Conservation (phyloP, 1,140 invertebrate genomes). For the Leptopilina clavipes region DNA sequence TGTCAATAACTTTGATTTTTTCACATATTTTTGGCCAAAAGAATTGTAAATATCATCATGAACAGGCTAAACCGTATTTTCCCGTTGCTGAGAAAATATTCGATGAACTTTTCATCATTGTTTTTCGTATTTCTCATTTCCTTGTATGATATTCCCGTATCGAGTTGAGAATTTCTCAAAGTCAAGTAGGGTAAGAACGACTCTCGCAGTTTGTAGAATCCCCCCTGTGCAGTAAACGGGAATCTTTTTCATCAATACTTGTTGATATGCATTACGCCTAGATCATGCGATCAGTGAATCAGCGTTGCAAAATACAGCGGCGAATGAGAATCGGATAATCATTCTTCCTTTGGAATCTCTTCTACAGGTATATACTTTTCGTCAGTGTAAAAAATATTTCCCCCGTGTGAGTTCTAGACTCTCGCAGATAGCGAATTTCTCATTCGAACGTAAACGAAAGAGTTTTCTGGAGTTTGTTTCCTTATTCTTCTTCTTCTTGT, state of each 20-base stretch:
- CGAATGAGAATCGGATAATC: conserved; percentile 17
- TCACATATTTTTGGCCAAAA: too few species aligned
- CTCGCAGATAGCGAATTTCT: too few species aligned
- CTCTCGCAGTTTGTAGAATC: not conserved
- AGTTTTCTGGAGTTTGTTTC: not conserved
- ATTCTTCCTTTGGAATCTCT: too few species aligned
- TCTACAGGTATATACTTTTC: not conserved
- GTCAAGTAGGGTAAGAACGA: not conserved
- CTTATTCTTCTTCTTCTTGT: not conserved
- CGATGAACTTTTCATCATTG: too few species aligned
- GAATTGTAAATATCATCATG: too few species aligned
- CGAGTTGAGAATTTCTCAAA: conserved; percentile 19
- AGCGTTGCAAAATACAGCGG: conserved; percentile 16
- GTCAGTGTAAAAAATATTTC: not conserved
- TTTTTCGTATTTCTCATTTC: too few species aligned
- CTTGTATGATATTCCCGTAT: too few species aligned
- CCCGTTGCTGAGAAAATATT: too few species aligned
- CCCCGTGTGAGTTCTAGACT: too few species aligned
- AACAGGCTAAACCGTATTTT: too few species aligned
- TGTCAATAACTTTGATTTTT: too few species aligned
- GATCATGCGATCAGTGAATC: conserved; percentile 30
- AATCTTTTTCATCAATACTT: conserved; percentile 34
- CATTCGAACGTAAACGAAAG: not conserved
- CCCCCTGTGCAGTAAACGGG: not conserved
- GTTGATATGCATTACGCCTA: conserved; percentile 21